phyloP scores from a whole-genome alignment of 2,797 vertebrate genomes.

The Avahi laniger region DNA sequence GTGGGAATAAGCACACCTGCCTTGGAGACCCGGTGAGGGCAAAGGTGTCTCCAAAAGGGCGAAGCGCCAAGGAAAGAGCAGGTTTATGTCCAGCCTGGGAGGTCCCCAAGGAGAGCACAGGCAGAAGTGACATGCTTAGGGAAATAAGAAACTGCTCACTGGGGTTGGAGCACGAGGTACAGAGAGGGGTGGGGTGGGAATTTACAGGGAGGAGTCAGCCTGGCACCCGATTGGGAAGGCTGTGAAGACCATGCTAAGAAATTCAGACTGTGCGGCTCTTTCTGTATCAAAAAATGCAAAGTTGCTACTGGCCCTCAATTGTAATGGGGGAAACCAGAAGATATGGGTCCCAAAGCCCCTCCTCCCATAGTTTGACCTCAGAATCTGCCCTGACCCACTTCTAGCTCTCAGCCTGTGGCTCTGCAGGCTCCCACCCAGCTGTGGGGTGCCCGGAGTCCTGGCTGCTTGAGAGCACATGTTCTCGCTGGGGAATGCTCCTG shows the following conservation, averaged over 20 bases:
- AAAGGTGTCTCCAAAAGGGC: not conserved
- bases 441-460: too few species aligned
- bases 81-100: not conserved
- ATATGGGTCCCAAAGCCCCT: not conserved
- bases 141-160: not conserved
- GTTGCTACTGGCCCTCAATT: not conserved
- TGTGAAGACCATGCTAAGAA: not conserved
- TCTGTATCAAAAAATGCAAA: not conserved
- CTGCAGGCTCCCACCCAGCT: not conserved
- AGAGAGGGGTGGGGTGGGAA: rapidly evolving
- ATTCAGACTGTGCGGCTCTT: not conserved
- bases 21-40: not conserved
- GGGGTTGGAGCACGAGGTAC: not conserved
- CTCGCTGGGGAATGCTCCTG: not conserved
- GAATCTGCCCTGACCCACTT: not conserved
- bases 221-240: rapidly evolving
- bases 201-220: not conserved
- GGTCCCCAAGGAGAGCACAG: not conserved
- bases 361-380: not conserved
- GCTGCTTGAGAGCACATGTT: not conserved
- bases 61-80: not conserved
- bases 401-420: not conserved
- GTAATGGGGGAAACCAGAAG: not conserved
- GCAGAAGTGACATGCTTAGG: not conserved
- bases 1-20: not conserved